A percentile compares a stretch with the other conserved stretches of the same genome.
phyloP scores from a whole-genome alignment of 2,888 invertebrate species.

The Resseliella maxima region DNA sequence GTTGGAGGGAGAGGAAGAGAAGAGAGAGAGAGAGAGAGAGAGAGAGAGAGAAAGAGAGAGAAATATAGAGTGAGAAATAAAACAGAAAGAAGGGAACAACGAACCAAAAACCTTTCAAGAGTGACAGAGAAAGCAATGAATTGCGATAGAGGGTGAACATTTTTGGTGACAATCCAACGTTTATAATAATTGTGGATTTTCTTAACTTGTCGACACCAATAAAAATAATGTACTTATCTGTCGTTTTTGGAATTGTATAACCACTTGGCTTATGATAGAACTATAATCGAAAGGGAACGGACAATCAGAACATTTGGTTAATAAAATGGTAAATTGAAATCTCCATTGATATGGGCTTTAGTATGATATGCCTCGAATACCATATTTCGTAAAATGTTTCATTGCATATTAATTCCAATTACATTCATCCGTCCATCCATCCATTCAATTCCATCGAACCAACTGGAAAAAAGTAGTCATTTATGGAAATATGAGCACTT shows the following conservation, averaged over 20 bases:
- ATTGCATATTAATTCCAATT: conserved; percentile 29
- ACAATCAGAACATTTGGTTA: background rate
- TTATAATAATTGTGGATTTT: conserved; percentile 14
- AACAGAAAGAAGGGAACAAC: no score
- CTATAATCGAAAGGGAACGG: background rate
- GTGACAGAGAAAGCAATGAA: no score
- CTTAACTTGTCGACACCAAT: conserved; percentile 22
- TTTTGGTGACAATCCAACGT: background rate
- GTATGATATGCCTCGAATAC: background rate
- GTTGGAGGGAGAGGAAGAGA: no score
- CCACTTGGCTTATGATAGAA: background rate
- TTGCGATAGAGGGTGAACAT: background rate
- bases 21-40: no score
- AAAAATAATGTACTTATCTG: background rate
- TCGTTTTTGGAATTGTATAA: background rate
- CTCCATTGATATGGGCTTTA: background rate
- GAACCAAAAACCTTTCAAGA: no score
- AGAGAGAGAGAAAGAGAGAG: no score
- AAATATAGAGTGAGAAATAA: no score
- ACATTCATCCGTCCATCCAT: background rate
- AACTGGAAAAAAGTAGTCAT: background rate
- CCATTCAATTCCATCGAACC: background rate
- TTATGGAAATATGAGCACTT: conserved; percentile 22
- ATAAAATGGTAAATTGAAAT: background rate
- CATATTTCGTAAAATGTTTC: conserved; percentile 32